A percentile compares a stretch with the other conserved stretches of the same genome.
Evolutionary conservation across 1,140 invertebrate species (phyloP).

Genomic region (Meteorus sp.): DNA sequence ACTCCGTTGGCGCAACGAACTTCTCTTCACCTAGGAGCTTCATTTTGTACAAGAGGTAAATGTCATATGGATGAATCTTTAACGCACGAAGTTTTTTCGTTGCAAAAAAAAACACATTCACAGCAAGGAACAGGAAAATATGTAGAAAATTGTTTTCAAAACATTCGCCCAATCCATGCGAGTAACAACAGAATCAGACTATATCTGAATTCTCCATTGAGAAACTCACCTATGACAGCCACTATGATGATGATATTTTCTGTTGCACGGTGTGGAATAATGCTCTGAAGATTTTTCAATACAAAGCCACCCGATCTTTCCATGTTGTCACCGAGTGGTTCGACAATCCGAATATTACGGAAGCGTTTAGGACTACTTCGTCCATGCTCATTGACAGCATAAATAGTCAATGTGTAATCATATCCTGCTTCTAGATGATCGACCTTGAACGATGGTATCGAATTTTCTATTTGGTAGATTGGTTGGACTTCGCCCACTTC

Average conservation of each 20-base stretch:
- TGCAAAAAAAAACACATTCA: no score
- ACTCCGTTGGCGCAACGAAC: neutral
- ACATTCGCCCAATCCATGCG: no score
- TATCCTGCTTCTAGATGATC: conserved; percentile 67
- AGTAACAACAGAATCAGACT: no score
- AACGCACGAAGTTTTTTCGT: no score
- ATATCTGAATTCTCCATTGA: neutral
- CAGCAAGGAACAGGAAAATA: no score
- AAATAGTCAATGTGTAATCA: conserved; percentile 69
- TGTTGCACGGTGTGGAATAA: conserved; percentile 39
- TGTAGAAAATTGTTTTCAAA: no score
- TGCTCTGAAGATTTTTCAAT: conserved; percentile 44
- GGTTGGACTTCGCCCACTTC: conserved; percentile 56
- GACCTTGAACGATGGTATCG: conserved; percentile 66
- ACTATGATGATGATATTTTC: conserved; percentile 46
- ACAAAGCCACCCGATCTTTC: conserved; percentile 40
- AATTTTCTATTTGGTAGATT: conserved; percentile 64
- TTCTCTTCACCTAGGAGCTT: conserved; percentile 26
- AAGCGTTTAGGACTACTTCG: conserved; percentile 66
- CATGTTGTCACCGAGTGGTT: conserved; percentile 46
- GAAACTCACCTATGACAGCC: conserved; percentile 43
- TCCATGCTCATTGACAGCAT: conserved; percentile 73
- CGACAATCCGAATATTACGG: conserved; percentile 61
- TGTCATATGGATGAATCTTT: no score
- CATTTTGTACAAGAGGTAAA: conserved; percentile 33